phyloP scores from a whole-genome alignment of 2,888 invertebrate genomes.

The Trisateles emortualis region DNA sequence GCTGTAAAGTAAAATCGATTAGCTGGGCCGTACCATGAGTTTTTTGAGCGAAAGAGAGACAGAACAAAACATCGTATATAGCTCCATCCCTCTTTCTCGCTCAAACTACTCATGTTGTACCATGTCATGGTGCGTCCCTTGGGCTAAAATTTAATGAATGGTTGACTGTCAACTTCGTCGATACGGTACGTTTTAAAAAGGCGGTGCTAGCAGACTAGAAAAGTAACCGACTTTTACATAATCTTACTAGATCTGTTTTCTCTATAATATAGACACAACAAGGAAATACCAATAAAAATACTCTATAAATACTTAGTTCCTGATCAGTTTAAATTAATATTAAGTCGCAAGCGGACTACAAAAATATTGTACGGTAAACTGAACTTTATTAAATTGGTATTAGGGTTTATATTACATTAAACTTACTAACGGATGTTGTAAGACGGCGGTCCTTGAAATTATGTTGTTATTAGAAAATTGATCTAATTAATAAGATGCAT shows the following conservation, averaged over 20 bases:
- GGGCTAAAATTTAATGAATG: no score
- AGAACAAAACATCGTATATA: no score
- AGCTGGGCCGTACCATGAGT: no score
- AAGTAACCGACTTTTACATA: no score
- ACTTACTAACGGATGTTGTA: constrained; percentile 12
- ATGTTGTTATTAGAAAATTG: constrained; percentile 45
- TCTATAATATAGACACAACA: constrained; percentile 1
- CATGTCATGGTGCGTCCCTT: no score
- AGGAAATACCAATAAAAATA: constrained; percentile 25
- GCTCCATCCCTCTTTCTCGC: no score
- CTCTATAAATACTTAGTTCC: constrained; percentile 40
- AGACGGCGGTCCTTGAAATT: constrained; percentile 20
- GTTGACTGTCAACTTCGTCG: no score
- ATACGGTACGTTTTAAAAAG: no score
- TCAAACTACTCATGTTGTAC: no score
- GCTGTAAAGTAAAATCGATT: no score
- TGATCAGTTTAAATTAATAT: constrained; percentile 40
- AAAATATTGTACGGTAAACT: constrained; percentile 23
- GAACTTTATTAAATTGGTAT: constrained; percentile 21
- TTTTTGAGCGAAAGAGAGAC: no score
- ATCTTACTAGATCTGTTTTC: background rate
- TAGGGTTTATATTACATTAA: constrained; percentile 16
- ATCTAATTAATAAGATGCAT: constrained; percentile 33
- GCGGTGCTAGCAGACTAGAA: no score
- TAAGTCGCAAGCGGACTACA: constrained; percentile 25